phyloP scores from a whole-genome alignment of 2,797 vertebrate genomes.

The Anomalospiza imberbis region DNA sequence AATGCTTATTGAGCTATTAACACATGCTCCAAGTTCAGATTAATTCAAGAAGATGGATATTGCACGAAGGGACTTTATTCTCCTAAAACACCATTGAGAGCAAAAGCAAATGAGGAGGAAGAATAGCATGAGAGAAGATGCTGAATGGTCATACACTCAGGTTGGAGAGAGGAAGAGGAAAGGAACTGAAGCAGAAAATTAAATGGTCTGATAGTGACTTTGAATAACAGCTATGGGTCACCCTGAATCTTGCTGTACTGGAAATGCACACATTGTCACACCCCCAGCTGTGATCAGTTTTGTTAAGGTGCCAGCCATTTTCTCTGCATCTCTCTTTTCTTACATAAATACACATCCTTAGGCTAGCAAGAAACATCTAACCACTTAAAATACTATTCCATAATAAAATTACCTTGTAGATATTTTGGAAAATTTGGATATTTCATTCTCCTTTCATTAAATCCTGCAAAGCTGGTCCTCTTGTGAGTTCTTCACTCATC shows the following conservation, averaged over 20 bases:
- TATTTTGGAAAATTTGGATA: slow-evolving; percentile 31
- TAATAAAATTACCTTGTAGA: slow-evolving; percentile 20
- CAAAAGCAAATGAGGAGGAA: slow-evolving; percentile 46
- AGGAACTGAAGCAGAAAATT: slow-evolving; percentile 79
- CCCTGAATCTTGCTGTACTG: slow-evolving; percentile 63
- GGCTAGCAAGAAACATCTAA: not conserved
- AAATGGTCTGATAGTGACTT: slow-evolving; percentile 74
- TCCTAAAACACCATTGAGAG: slow-evolving; percentile 39
- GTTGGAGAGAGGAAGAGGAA: slow-evolving; percentile 52
- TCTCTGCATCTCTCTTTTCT: not conserved
- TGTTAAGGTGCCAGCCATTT: slow-evolving; percentile 14
- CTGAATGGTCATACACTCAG: slow-evolving; percentile 44
- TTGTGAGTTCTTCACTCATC: slow-evolving; percentile 65
- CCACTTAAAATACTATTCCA: slow-evolving; percentile 16
- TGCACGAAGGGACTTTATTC: not conserved
- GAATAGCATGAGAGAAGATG: slow-evolving; percentile 37
- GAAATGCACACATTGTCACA: slow-evolving; percentile 64
- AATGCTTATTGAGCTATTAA: slow-evolving; percentile 60
- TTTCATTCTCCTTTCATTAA: slow-evolving; percentile 66
- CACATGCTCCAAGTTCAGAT: slow-evolving; percentile 1
- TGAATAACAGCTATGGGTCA: slow-evolving; percentile 73
- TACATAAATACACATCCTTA: not conserved
- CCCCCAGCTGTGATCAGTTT: slow-evolving; percentile 55
- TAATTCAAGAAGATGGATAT: slow-evolving; percentile 43
- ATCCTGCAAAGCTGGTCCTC: slow-evolving; percentile 40